A percentile compares a stretch with the other conserved stretches of the same genome.
These are phyloP conservation scores for silkworm (Bombyx mori) DNA, from an alignment of 1,140 invertebrate species.

Conservation along the genomic window ASM3026992v2 NC_085118.1:11610501-11611000, in stretches of 20 bases:
- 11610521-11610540: conserved; percentile 93
- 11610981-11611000: no score
- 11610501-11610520: conserved; percentile 95
- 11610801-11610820: no score
- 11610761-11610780: no score
- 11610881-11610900: no score
- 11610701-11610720: conserved; percentile 92
- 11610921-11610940: no score
- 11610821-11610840: no score
- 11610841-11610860: no score
- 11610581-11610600: conserved; percentile 92
- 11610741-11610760: background rate
- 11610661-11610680: conserved; percentile 90
- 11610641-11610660: conserved; percentile 92
- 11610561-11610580: conserved; percentile 87
- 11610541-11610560: conserved; percentile 90
- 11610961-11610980: no score
- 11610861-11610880: no score
- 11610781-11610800: no score
- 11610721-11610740: conserved; percentile 77
- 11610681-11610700: conserved; percentile 96
- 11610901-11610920: no score
- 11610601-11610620: conserved; percentile 92
- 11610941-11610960: no score
- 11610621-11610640: conserved; percentile 89